Base-by-base conservation (phyloP, 1,140 invertebrate species). In the Scylla paramamosain region DNA sequence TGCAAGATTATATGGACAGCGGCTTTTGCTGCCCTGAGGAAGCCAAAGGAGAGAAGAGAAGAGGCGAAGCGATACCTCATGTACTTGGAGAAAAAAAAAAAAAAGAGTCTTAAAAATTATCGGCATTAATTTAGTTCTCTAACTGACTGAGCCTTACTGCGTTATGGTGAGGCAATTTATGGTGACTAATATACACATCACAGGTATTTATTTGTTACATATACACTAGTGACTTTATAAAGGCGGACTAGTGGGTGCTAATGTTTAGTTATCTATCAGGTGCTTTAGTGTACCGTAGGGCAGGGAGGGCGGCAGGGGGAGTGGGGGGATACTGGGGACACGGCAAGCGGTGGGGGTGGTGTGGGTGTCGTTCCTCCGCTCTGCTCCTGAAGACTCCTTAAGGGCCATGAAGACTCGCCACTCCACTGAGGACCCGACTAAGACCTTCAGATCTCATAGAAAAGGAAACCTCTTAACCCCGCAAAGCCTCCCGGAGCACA, bases 281-380 rank as follows among this genome's bases (percentile, higher is more conserved):
- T n/a, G 67, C 10, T 77, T 77, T 77, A 77, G 25, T n/a, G 20
- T n/a, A 2, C 52, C 67, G 67, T 7, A n/a, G 67, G 67, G 8
- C 6, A 77, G 67, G 67, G 52, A n/a, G 67, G 20, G 3, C 20
- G 67, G 67, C 20, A 7, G 20, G 67, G 67, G 67, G 25, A 20
- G n/a, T 12, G 67, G 67, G 25, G 67, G 25, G 16, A 20, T 25
- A 7, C 67, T 25, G n/a, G 67, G 20, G 67, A 1, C 67, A 77
- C 25, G 67, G 67, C 67, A 77, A 77, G 67, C 67, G 25, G 67
- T 77, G 67, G 67, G 67, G 67, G 67, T 77, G 67, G 67, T 77
- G 67, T 77, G 67, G 67, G 67, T 77, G 67, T 77, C 67, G 67
- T n/a, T 77, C 67, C 67, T 77, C 67, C n/a, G 20, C 67, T 77